A percentile compares a stretch with the other conserved stretches of the same genome.
Evolutionary conservation across 1,140 invertebrate genomes (phyloP).

Genomic region (Zaprionus vittiger): DNA sequence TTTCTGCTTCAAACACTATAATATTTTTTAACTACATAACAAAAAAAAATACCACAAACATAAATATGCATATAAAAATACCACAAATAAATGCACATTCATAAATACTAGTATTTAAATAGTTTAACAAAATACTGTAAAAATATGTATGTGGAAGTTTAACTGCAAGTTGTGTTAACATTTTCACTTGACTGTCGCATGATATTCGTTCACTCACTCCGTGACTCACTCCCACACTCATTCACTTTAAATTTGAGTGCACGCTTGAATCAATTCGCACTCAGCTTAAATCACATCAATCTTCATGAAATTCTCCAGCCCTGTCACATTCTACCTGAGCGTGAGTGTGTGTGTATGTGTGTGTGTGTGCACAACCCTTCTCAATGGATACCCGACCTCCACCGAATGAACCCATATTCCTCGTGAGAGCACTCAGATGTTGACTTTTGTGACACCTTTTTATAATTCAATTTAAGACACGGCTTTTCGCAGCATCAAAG

Average conservation of each 20-base stretch:
- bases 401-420: neutral
- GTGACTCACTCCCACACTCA: neutral
- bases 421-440: slow-evolving; percentile 30
- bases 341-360: neutral
- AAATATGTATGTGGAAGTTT: no score
- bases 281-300: slow-evolving; percentile 55
- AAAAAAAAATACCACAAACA: no score
- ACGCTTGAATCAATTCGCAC: slow-evolving; percentile 40
- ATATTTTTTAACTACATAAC: no score
- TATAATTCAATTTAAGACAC: slow-evolving; percentile 74
- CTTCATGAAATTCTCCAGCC: slow-evolving; percentile 15
- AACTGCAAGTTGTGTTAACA: no score
- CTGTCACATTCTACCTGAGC: neutral
- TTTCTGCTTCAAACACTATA: no score
- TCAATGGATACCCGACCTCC: neutral
- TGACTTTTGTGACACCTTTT: slow-evolving; percentile 70
- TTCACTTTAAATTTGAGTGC: slow-evolving; percentile 32
- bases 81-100: no score
- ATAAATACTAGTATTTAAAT: no score
- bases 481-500: slow-evolving; percentile 62
- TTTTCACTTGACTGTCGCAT: no score
- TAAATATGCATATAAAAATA: no score
- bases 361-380: slow-evolving; percentile 19
- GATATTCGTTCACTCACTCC: neutral
- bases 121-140: no score